Conservation (phyloP, 2,888 invertebrate genomes). For the Caenorhabditis doughertyi region DNA sequence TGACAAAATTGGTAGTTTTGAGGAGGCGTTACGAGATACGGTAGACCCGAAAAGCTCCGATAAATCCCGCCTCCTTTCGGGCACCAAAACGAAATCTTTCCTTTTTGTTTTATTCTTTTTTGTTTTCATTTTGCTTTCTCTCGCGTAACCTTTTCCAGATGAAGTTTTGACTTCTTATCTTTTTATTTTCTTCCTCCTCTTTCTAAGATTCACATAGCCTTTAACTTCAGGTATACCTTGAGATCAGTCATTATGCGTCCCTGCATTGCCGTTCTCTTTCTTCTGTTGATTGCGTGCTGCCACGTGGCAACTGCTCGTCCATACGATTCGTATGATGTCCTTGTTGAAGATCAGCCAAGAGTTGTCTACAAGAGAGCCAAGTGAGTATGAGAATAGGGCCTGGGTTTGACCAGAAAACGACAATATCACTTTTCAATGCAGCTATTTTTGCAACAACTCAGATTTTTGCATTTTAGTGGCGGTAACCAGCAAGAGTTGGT, state of each 20-base stretch:
- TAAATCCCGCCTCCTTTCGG: conserved; percentile 23
- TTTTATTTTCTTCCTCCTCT: not conserved
- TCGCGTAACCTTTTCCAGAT: conserved; percentile 20
- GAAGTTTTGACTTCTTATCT: too few species aligned
- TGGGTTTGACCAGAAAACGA: too few species aligned
- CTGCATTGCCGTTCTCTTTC: conserved; percentile 41
- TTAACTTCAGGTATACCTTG: conserved; percentile 45
- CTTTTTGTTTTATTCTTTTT: not conserved
- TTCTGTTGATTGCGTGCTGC: conserved; percentile 19
- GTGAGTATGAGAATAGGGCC: conserved; percentile 23
- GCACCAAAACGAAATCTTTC: not conserved
- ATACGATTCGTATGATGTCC: not conserved
- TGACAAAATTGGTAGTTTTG: conserved; percentile 18
- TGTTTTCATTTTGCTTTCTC: conserved; percentile 15
- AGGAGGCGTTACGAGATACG: conserved; percentile 28
- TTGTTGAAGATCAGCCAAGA: conserved; percentile 12
- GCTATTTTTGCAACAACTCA: too few species aligned
- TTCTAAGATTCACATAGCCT: too few species aligned
- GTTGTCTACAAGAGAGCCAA: conserved; percentile 38
- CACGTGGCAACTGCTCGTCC: conserved; percentile 39
- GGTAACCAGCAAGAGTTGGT: conserved; percentile 44
- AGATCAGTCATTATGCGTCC: conserved; percentile 39
- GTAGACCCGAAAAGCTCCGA: conserved; percentile 8
- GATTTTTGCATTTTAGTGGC: conserved; percentile 18
- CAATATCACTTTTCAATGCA: too few species aligned